Conservation (phyloP, 2,888 invertebrate genomes). For the Minunthozetes semirufus region DNA sequence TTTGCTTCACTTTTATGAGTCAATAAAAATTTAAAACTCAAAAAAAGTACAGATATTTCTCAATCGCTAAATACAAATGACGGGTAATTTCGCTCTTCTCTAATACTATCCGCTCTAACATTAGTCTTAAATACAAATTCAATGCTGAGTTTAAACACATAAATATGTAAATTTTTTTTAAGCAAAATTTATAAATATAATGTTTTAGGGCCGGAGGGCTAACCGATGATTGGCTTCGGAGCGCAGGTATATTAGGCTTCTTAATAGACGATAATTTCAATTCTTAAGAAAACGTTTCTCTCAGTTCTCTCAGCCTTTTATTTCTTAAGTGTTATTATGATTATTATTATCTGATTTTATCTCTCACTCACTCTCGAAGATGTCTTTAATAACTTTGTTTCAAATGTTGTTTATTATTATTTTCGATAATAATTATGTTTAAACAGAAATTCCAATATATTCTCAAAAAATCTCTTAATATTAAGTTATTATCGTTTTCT, state of each 20-base stretch:
- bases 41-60: background rate
- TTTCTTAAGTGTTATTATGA: background rate
- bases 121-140: background rate
- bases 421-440: background rate
- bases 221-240: background rate
- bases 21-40: conserved; percentile 1
- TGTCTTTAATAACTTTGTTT: background rate
- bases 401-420: background rate
- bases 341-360: background rate
- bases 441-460: background rate
- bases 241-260: background rate
- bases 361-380: background rate
- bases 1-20: background rate
- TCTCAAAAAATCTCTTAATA: background rate
- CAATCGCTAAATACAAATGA: background rate
- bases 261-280: conserved; percentile 7
- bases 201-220: background rate
- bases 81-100: background rate
- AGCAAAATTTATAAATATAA: background rate
- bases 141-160: background rate
- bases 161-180: conserved; percentile 10
- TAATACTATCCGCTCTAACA: background rate
- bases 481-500: background rate
- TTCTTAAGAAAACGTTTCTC: background rate
- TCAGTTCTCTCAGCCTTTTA: background rate